These are phyloP conservation scores for Cephalopterus ornatus DNA, from an alignment of 2,113 vertebrate genomes.

Conservation along the genomic window DNA sequence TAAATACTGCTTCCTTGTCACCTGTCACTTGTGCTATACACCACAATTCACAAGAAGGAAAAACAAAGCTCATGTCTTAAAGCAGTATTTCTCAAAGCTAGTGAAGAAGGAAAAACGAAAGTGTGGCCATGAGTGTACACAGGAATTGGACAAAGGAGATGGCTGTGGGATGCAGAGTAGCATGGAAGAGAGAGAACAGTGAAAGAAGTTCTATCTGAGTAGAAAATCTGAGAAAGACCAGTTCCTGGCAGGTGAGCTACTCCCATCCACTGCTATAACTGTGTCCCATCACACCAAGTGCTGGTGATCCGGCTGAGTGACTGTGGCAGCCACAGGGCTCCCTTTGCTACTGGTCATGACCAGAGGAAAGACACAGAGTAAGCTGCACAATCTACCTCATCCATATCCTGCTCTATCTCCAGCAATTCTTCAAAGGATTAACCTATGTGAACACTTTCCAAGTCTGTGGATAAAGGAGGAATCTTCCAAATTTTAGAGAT, in stretches of 20 bases:
- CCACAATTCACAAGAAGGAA: neutral
- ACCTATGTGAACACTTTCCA: neutral
- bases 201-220: neutral
- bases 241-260: neutral
- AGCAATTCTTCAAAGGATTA: neutral
- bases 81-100: neutral
- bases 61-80: neutral
- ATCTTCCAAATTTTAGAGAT: neutral
- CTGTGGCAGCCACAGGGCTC: neutral
- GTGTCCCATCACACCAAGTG: fast-evolving
- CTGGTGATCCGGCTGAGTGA: neutral
- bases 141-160: fast-evolving
- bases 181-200: neutral
- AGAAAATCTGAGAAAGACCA: neutral
- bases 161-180: neutral
- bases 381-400: too few relatives aligned
- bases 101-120: neutral
- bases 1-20: neutral
- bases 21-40: neutral
- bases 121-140: fast-evolving
- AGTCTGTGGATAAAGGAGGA: neutral
- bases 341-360: neutral
- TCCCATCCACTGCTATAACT: neutral
- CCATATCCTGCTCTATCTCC: neutral
- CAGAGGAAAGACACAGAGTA: neutral